Conservation (phyloP, 1,140 invertebrate species). For the Bombus confusus region DNA sequence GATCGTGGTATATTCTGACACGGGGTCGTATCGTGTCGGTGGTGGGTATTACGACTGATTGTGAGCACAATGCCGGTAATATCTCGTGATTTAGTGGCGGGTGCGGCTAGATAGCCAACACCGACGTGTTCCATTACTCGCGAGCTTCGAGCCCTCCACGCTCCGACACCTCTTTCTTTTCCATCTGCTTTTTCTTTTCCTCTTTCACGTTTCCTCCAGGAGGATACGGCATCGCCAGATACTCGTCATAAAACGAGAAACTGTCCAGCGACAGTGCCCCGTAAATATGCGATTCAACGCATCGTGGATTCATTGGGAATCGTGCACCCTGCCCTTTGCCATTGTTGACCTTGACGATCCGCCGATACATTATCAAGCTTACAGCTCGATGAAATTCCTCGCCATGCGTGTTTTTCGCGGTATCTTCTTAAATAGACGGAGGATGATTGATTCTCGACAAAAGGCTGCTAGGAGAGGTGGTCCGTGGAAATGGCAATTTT, state of each 20-base stretch:
- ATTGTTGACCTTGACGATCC: background rate
- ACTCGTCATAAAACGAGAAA: conserved; percentile 52
- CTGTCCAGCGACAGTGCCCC: background rate
- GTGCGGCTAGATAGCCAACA: conserved; percentile 69
- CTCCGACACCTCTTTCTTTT: background rate
- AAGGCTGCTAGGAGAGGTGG: too few relatives aligned
- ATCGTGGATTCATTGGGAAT: conserved; percentile 28
- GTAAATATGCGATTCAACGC: conserved; percentile 36
- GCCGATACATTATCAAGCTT: background rate
- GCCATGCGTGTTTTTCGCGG: background rate
- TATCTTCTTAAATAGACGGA: background rate
- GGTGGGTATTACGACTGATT: conserved; percentile 69
- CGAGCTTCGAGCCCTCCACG: conserved; percentile 29
- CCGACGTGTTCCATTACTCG: conserved; percentile 61
- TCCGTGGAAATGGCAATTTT: too few relatives aligned
- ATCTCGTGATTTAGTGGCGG: conserved; percentile 71
- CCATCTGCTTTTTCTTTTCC: background rate
- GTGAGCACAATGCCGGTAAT: conserved; percentile 69
- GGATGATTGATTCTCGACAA: background rate
- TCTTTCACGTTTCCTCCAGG: background rate
- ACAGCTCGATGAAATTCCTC: background rate
- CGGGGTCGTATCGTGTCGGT: conserved; percentile 54
- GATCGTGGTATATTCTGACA: conserved; percentile 58
- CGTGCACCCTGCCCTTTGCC: background rate
- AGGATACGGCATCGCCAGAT: background rate